These are phyloP conservation scores for Otus sunia DNA, from an alignment of 2,113 vertebrate genomes.

Conservation along the genomic window DNA sequence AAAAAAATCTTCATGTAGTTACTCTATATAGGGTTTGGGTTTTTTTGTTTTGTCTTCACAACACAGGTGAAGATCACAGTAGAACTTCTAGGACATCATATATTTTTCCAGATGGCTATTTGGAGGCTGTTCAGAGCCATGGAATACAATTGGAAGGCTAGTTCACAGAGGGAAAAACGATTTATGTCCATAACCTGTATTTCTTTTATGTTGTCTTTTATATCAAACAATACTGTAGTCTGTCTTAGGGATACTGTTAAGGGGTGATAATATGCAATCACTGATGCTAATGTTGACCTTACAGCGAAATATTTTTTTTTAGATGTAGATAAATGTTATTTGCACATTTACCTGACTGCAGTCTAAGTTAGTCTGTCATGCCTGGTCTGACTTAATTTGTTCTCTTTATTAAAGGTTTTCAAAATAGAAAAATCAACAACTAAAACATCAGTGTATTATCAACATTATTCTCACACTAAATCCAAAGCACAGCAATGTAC, in stretches of 20 bases:
- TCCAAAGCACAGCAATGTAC: no score
- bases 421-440: not conserved
- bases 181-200: not conserved
- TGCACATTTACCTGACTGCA: not conserved
- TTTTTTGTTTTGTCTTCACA: not conserved
- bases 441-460: no score
- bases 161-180: not conserved
- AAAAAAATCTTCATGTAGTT: not conserved
- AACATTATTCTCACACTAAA: no score
- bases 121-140: not conserved
- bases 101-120: not conserved
- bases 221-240: not conserved
- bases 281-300: not conserved
- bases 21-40: not conserved
- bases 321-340: not conserved
- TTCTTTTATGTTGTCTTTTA: not conserved
- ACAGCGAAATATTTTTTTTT: not conserved
- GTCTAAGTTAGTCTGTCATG: not conserved
- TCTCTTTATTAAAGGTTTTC: not conserved
- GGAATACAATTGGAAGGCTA: not conserved
- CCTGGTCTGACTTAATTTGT: not conserved
- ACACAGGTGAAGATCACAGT: not conserved
- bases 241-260: not conserved
- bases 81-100: not conserved
- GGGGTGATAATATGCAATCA: not conserved